Conservation (phyloP, 1,140 invertebrate species). For the Heliconius eleuchia region DNA sequence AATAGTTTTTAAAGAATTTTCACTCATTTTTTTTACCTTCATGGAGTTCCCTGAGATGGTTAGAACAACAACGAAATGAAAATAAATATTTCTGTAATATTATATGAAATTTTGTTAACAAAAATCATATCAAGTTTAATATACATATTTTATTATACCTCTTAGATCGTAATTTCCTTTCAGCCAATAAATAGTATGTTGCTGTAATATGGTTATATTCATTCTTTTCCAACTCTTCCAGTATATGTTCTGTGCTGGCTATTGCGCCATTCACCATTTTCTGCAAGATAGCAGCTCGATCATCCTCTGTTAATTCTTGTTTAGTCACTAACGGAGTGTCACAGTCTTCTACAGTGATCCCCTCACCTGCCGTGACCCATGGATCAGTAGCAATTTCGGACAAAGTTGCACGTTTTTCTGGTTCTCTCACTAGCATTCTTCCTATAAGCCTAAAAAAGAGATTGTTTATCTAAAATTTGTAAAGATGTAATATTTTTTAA, state of each 20-base stretch:
- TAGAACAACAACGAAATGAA: no score
- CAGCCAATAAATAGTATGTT: constrained; percentile 98
- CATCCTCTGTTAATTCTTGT: constrained; percentile 87
- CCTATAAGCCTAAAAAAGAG: constrained; percentile 87
- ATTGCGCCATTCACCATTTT: constrained; percentile 98
- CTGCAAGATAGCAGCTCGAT: constrained; percentile 95
- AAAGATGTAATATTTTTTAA: neutral
- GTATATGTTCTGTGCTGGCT: constrained; percentile 95
- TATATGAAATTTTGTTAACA: no score
- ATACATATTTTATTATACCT: constrained; percentile 50
- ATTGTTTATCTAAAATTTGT: neutral
- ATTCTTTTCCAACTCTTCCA: constrained; percentile 95
- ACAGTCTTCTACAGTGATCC: constrained; percentile 72
- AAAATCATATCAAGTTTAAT: neutral
- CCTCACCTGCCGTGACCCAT: constrained; percentile 88
- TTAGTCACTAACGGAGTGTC: constrained; percentile 72
- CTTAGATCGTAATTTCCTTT: constrained; percentile 91
- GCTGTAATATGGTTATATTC: constrained; percentile 99
- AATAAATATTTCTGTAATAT: no score
- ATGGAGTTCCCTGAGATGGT: no score
- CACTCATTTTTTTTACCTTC: no score
- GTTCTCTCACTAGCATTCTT: constrained; percentile 95
- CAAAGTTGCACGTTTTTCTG: constrained; percentile 93
- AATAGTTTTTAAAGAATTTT: no score
- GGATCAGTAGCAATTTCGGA: constrained; percentile 93